Base-by-base conservation (phyloP, 2,888 invertebrate species). In the Limnephilus rhombicus region DNA sequence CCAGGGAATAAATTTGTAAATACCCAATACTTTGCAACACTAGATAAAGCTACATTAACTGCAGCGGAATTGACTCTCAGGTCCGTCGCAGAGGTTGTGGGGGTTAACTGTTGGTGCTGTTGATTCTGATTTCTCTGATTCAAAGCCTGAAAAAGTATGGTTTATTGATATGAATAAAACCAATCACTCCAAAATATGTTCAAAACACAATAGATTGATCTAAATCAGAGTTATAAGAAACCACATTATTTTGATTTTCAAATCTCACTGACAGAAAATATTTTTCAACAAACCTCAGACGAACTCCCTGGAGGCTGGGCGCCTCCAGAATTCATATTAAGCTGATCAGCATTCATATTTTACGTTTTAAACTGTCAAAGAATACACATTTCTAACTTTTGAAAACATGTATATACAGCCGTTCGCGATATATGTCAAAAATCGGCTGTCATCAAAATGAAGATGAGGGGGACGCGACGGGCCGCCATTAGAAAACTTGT, bases 21-120 rank as follows among this genome's bases (percentile, higher is more conserved):
- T 95, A 98, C 98, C 98, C 98, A 98, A 95, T 98, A 98, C 95
- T 98, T 98, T 94, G 98, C 98, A 94, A 98, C 97, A 96, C 97
- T 97, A 95, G 97, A 97, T 95, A 97, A 96, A 94, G 98, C 97
- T 94, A 98, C 97, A 95, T 97, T 97, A 94, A 97, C 96, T 92
- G 97, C 97, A 89, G 97, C 97, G 0, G 97, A 97, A 94, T 97
- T 97, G 85, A 97, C 97, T 94, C 97, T 95, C 87, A 97, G 95
- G 95, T 97, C 97, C 12, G 97, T 97, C 89, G 97, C 97, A 91
- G 97, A 96, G 90, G 97, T 96, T 88, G 97, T 96, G 92, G 96
- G 95, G 93, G 96, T 94, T 94, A 94, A 95, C 90, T 95, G 95
- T 31, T 90, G 92, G 93, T 94, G 95, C 31, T 90, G 92, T 93